Evolutionary conservation across 2,113 vertebrate genomes (phyloP).

Genomic region (Ciconia maguari): DNA sequence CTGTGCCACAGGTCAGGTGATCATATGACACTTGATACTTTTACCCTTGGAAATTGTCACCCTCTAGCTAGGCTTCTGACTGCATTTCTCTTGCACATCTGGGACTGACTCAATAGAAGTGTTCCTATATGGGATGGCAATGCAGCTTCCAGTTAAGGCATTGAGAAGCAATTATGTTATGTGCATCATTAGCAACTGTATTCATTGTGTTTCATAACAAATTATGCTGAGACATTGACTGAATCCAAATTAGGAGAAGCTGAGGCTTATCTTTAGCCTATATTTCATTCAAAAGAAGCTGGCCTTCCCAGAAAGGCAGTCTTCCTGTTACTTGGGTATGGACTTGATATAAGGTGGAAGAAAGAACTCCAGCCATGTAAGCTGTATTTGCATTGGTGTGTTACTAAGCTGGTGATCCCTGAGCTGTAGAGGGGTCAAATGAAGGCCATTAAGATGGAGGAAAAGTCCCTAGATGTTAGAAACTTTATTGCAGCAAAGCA

Average conservation of each 20-base stretch:
- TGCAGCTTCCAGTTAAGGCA: background rate
- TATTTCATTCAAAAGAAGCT: background rate
- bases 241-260: background rate
- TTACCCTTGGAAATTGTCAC: background rate
- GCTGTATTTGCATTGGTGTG: background rate
- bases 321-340: background rate
- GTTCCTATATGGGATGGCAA: background rate
- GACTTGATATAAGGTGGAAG: background rate
- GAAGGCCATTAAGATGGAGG: background rate
- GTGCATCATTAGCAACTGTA: background rate
- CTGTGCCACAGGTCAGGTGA: background rate
- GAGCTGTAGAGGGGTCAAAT: background rate
- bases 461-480: background rate
- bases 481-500: background rate
- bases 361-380: background rate
- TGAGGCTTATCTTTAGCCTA: background rate
- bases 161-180: background rate
- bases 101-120: background rate
- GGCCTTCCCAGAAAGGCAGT: background rate
- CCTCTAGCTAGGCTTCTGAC: constrained; percentile 32
- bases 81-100: background rate
- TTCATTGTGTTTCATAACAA: background rate
- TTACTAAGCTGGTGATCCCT: background rate
- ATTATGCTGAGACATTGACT: background rate
- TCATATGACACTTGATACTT: background rate